These are phyloP conservation scores for Silurus lanzhouensis DNA, from an alignment of 2,797 vertebrate genomes.

Conservation along the genomic window DNA sequence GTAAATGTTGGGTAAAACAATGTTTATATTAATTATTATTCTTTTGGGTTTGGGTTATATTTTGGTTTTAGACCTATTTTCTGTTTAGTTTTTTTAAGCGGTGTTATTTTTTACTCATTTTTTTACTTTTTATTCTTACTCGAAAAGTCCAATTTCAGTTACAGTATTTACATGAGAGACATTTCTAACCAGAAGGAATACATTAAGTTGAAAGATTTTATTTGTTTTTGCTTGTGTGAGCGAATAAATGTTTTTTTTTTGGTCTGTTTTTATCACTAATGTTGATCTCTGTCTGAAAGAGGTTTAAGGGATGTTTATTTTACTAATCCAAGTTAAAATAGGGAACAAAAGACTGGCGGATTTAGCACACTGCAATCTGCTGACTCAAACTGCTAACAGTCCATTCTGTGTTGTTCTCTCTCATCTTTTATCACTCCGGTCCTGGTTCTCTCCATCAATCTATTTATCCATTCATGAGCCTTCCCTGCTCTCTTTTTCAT, in stretches of 20 bases:
- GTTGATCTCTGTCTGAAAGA: slow-evolving; percentile 64
- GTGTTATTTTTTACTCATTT: background rate
- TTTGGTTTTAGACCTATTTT: background rate
- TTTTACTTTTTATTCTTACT: background rate
- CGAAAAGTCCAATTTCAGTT: background rate
- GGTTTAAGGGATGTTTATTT: slow-evolving; percentile 64
- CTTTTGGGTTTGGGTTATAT: too few species aligned
- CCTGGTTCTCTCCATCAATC: slow-evolving; percentile 40
- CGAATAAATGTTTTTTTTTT: slow-evolving; percentile 51
- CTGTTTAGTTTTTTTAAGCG: background rate
- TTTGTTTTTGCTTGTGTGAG: slow-evolving; percentile 3
- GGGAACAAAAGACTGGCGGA: slow-evolving; percentile 73
- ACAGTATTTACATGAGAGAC: background rate
- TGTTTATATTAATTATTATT: background rate
- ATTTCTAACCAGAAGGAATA: background rate
- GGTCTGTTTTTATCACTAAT: slow-evolving; percentile 36
- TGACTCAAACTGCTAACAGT: slow-evolving; percentile 72
- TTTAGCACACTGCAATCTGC: slow-evolving; percentile 75
- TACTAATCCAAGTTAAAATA: slow-evolving; percentile 70
- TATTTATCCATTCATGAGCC: slow-evolving; percentile 5
- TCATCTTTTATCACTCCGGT: slow-evolving; percentile 37
- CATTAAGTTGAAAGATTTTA: background rate
- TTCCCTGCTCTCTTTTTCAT: slow-evolving; percentile 30
- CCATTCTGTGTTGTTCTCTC: slow-evolving; percentile 65
- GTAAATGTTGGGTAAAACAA: background rate